These are phyloP conservation scores for Chaetura pelagica DNA, from an alignment of 2,113 vertebrate genomes.

Conservation along the genomic window DNA sequence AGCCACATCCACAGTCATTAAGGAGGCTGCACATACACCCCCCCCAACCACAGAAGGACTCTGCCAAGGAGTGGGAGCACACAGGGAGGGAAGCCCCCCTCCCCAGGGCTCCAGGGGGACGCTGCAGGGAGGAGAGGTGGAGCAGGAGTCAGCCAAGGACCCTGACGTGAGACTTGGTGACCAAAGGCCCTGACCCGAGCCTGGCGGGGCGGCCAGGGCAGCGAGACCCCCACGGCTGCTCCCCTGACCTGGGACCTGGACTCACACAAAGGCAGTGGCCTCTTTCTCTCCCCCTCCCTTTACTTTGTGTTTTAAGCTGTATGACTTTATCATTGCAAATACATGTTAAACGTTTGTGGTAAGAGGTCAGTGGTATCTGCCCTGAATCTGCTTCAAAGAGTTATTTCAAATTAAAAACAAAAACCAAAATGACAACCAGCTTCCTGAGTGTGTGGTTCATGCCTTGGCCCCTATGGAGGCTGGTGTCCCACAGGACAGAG, in stretches of 20 bases:
- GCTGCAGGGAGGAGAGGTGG: neutral
- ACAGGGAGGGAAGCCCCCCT: neutral
- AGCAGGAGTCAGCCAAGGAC: neutral
- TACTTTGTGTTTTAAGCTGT: conserved; percentile 59
- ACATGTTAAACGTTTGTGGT: conserved; percentile 59
- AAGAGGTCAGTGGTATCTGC: conserved; percentile 60
- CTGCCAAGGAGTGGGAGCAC: neutral
- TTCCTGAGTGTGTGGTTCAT: conserved; percentile 59
- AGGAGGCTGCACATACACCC: neutral
- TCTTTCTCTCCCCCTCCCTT: conserved; percentile 28
- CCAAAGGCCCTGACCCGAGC: neutral
- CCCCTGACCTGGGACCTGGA: neutral
- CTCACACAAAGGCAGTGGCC: neutral
- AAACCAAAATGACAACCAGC: conserved; percentile 26
- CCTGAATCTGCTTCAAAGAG: conserved; percentile 74
- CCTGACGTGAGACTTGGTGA: neutral
- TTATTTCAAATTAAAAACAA: conserved; percentile 78
- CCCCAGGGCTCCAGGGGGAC: neutral
- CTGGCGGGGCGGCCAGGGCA: neutral
- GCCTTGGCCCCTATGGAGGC: conserved; percentile 67
- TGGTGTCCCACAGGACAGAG: conserved; percentile 62
- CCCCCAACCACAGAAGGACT: fast-evolving
- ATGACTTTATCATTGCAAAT: conserved; percentile 73
- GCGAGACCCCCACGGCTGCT: neutral
- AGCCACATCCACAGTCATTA: neutral